Percentiles rank a stretch among this genome's conserved stretches.
These are phyloP conservation scores for Diogma glabrata DNA, from an alignment of 2,888 invertebrate species.

Conservation along the genomic window DNA sequence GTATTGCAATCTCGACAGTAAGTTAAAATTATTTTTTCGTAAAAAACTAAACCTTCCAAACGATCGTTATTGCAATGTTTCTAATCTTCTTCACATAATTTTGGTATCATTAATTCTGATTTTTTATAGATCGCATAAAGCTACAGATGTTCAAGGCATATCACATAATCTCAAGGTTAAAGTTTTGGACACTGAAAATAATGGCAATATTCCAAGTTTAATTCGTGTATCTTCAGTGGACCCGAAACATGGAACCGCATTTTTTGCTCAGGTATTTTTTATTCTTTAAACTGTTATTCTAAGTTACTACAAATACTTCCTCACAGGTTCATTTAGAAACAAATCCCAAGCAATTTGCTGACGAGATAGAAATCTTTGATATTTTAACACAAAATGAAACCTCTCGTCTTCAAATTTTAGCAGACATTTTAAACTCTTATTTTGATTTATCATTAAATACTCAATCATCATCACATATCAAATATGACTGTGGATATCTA, in stretches of 20 bases:
- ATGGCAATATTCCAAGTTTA: conserved; percentile 77
- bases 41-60: too few species aligned
- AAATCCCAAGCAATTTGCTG: conserved; percentile 55
- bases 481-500: conserved; percentile 42
- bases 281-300: too few species aligned
- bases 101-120: too few species aligned
- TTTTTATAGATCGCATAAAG: too few species aligned
- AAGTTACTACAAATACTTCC: too few species aligned
- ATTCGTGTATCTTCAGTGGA: conserved; percentile 55
- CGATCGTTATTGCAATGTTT: too few species aligned
- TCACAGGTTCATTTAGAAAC: conserved; percentile 69
- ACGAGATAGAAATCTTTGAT: conserved; percentile 45
- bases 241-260: conserved; percentile 55
- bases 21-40: too few species aligned
- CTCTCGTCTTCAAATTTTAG: conserved; percentile 65
- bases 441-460: conserved; percentile 36
- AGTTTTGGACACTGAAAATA: conserved; percentile 71
- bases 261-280: conserved; percentile 76
- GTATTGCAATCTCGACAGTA: too few species aligned
- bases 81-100: too few species aligned
- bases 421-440: conserved; percentile 59
- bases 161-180: conserved; percentile 59
- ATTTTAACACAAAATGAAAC: conserved; percentile 50
- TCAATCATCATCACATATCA: neutral
- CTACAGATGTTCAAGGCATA: conserved; percentile 41